Base-by-base conservation (phyloP, 2,797 vertebrate genomes). In the Peromyscus melanophrys region DNA sequence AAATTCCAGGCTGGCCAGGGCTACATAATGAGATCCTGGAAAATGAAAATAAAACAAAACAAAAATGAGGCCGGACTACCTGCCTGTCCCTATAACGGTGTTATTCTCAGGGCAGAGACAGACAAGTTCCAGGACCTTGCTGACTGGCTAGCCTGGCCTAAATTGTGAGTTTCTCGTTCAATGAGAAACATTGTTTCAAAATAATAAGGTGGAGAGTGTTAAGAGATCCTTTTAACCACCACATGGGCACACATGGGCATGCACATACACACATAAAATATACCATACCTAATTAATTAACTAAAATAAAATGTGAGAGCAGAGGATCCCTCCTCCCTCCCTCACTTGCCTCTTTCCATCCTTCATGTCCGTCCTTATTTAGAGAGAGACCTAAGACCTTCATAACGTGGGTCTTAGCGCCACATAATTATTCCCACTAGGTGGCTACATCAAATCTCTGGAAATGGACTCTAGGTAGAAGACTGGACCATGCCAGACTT, bases 381-480 rank as follows among this genome's bases (percentile, higher is more conserved):
- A 5, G 7, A 43, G 25, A 87, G 5, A 43, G 92, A 89, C 80
- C 96, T 88, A 82, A 67, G 71, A 71, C 27, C 16, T 93, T 40
- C 59, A n/a, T 83, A n/a, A 40, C 29, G 8, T 63, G 25, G 27
- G 43, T 83, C 55, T 95, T 84, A 96, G 9, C 95, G 76, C 9
- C 49, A 76, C 40, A 89, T 13, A 92, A 65, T 82, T 73, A 69
- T 73, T 88, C 55, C 71, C 46, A 89, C 55, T 25, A 89, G 78
- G 84, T 46, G 43, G 78, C 61, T 96, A 46, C 23, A 77, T 31
- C 13, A 90, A 92, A 93, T 63, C 29, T 95, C 46, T 77, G 63
- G 29, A 96, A n/a, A 94, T 83, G 71, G 67, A 89, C 89, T 94
- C n/a, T 92, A 25, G 43, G 86, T 75, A 49, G 25, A 83, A 76